Evolutionary conservation across 2,888 invertebrate genomes (phyloP), one percentile per base, ranked within the genome.

Genomic region (Epinotia nisella): DNA sequence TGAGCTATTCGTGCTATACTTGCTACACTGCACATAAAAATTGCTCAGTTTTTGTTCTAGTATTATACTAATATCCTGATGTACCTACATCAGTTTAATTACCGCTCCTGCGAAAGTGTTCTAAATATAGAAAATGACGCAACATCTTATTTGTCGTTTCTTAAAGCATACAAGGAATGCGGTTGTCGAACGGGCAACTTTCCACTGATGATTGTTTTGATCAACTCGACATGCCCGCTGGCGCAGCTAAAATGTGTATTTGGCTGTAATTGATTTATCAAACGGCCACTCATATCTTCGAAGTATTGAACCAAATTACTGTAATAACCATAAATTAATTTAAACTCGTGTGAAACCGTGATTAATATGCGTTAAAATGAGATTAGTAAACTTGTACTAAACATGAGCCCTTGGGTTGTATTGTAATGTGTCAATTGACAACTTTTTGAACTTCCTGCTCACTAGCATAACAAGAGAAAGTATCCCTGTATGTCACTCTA

Each of bases 151-250:
- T 84, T 82, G 78, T 77, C 74, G 71, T 80, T 74, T 77, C 80
- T 81, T 78, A 81, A 81, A 76, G 75, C 78, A 80, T 74, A 64
- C 71, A 49, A 82, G 81, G 88, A 89, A 89, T 89, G 89, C 86
- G 87, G 88, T 85, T 88, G 85, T 78, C 80, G 84, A 80, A 78
- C 80, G 82, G 77, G 77, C 80, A 79, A 80, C 79, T 79, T 80
- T 78, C 85, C 83, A 85, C 87, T 84, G 84, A 80, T 80, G 80
- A 85, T 85, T 86, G 87, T 88, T 88, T 85, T 85, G 84, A 85
- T 88, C 82, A 82, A 81, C 81, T 77, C 78, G 75, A 78, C 80
- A 79, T 82, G 80, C 78, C 78, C 79, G 77, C 75, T 76, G 85
- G 86, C 84, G 79, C 79, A 80, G 80, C 81, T 86, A 83, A 83